phyloP scores from a whole-genome alignment of 2,888 invertebrate species.

The Spialia ferax region DNA sequence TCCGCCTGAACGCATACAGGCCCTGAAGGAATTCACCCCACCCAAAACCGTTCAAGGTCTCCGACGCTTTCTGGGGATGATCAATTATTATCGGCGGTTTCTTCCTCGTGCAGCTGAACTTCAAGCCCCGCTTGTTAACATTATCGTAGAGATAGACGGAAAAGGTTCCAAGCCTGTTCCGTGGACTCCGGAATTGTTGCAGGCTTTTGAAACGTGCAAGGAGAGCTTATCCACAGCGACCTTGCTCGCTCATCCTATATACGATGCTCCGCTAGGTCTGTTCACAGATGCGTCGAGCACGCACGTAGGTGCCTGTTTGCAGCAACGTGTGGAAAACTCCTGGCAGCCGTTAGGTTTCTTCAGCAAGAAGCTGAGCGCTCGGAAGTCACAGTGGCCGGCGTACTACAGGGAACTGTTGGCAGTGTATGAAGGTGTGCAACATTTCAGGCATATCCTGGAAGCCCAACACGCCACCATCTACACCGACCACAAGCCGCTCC shows the following conservation, averaged over 20 bases:
- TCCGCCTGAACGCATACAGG: too few species aligned
- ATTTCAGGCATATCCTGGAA: slow-evolving; percentile 1
- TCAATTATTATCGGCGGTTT: not conserved
- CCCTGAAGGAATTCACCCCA: not conserved
- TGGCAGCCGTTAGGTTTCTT: too few species aligned
- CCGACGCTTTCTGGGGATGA: not conserved
- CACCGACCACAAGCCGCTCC: not conserved
- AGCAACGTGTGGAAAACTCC: not conserved
- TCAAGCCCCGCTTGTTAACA: not conserved
- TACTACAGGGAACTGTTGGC: not conserved
- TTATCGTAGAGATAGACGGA: too few species aligned
- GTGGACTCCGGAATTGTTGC: too few species aligned
- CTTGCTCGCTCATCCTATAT: not conserved
- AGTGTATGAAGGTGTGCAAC: not conserved
- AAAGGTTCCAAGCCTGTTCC: slow-evolving; percentile 1
- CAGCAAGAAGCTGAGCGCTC: too few species aligned
- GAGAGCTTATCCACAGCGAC: too few species aligned
- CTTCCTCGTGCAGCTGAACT: not conserved
- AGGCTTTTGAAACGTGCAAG: too few species aligned
- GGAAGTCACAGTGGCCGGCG: not conserved
- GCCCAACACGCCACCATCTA: slow-evolving; percentile 1
- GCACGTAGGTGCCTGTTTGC: not conserved
- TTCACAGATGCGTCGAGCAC: slow-evolving; percentile 1
- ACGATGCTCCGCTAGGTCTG: not conserved
- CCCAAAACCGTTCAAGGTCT: slow-evolving; percentile 7